Percentiles rank a stretch among this genome's conserved stretches.
Conservation (phyloP, 1,140 invertebrate genomes). For the Uloborus diversus region DNA sequence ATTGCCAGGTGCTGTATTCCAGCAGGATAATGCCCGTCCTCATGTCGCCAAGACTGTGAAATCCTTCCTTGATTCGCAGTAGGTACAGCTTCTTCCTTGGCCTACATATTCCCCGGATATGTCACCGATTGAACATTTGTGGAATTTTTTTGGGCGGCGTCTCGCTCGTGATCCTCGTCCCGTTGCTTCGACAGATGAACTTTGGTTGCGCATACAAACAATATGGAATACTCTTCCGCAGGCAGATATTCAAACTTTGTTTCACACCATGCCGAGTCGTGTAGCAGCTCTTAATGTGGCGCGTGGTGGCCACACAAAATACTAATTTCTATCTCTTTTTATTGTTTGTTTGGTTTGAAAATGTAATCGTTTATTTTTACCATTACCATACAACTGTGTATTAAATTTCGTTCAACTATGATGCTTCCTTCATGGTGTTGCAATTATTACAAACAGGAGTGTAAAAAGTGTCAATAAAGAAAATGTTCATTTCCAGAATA, state of each 20-base stretch:
- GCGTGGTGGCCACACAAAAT: background rate
- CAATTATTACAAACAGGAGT: too few relatives aligned
- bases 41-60: background rate
- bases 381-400: background rate
- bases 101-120: background rate
- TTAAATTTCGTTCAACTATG: background rate
- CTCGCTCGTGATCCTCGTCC: background rate
- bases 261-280: background rate
- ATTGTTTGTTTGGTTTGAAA: background rate
- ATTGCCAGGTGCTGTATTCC: background rate
- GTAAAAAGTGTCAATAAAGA: too few relatives aligned
- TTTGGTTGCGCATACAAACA: background rate
- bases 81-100: constrained; percentile 5
- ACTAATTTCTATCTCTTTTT: background rate
- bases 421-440: background rate
- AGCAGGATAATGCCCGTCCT: background rate
- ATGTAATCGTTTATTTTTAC: background rate
- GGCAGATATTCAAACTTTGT: background rate
- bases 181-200: background rate
- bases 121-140: background rate
- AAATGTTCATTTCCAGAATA: too few relatives aligned
- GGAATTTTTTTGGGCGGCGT: background rate
- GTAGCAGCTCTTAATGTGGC: background rate
- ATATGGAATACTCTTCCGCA: background rate
- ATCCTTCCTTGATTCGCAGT: background rate